Evolutionary conservation across 2,888 invertebrate species (phyloP), one percentile per base, ranked within the genome.

Genomic region (Drepana falcataria): DNA sequence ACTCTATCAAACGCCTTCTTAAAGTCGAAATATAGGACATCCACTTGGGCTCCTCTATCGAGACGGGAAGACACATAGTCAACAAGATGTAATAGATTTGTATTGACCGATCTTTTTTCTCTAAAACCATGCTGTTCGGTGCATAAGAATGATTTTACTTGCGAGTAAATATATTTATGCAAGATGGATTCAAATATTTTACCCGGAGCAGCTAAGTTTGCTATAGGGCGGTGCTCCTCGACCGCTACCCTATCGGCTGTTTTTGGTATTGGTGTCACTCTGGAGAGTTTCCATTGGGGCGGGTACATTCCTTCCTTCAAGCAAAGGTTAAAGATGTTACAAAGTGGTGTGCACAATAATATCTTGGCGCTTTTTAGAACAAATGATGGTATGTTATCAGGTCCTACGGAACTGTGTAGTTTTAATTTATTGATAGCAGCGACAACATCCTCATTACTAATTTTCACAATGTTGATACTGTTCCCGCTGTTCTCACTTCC

Each of bases 41-140:
- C 59, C 1, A 59, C 59, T 47, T 63, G 60, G 0, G 9, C 6
- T 6, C 59, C 48, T 1, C 6, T 7, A 33, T 61, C 59, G 52
- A 61, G 35, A 2, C 40, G 21, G 1, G 34, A 4, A 2, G 59
- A 54, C 3, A 59, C 51, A 35, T 35, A 55, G n/a, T 60, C 57
- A 0, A 60, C 55, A 7, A 61, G 41, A 35, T 52, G 55, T 6
- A 60, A 47, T 0, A 59, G 48, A 48, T 62, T 62, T 2, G 58
- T 60, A n/a, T 52, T 51, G 4, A 59, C 60, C 7, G 60, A 62
- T 7, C 61, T 52, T 4, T 54, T 52, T 5, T 55, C 3, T 35
- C 59, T 53, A 37, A 64, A 64, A 0, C 61, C 63, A 53, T 63
- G 63, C 21, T 60, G 60, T 0, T 47, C 52, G 7, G 60, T 51